Conservation (phyloP, 1,140 invertebrate genomes). For the Coptotermes formosanus region DNA sequence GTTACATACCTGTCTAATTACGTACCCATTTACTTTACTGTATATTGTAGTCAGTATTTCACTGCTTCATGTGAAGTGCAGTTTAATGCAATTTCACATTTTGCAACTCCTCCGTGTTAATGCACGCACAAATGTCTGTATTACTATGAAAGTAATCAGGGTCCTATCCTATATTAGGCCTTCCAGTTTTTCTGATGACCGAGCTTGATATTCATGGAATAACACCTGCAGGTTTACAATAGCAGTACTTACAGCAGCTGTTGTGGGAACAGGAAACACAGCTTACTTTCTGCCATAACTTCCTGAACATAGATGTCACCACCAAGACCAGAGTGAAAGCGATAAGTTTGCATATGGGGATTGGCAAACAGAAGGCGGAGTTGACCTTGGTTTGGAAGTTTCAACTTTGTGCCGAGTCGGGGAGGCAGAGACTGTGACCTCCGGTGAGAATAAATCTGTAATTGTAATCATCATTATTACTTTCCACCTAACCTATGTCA, state of each 20-base stretch:
- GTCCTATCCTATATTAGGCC: too few species aligned
- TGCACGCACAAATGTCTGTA: too few species aligned
- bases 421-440: constrained; percentile 84
- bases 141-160: too few species aligned
- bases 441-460: constrained; percentile 65
- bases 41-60: too few species aligned
- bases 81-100: too few species aligned
- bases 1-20: too few species aligned
- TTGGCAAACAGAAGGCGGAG: constrained; percentile 74
- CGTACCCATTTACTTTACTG: too few species aligned
- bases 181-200: too few species aligned
- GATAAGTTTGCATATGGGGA: constrained; percentile 77
- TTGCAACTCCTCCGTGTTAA: too few species aligned
- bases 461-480: neutral
- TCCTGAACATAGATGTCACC: constrained; percentile 91
- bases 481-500: too few species aligned
- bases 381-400: constrained; percentile 73
- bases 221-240: neutral
- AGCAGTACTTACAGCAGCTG: constrained; percentile 78
- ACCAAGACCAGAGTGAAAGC: constrained; percentile 86
- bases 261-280: constrained; percentile 83
- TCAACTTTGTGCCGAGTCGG: constrained; percentile 73
- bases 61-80: too few species aligned
- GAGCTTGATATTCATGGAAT: neutral
- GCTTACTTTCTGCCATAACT: constrained; percentile 86